phyloP scores from a whole-genome alignment of 1,140 invertebrate genomes.

The Penaeus chinensis region DNA sequence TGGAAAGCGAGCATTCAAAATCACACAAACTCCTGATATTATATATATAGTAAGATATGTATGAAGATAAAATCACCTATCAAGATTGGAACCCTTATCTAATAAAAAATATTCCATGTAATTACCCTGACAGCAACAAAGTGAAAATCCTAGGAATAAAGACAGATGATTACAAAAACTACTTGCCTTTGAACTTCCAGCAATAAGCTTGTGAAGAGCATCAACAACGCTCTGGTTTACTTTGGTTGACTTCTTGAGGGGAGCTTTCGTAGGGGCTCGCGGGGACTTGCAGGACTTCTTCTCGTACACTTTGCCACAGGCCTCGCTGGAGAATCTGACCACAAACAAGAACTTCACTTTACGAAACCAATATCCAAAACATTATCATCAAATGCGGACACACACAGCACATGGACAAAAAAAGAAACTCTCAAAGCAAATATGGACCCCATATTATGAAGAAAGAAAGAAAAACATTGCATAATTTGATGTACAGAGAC shows the following conservation, averaged over 20 bases:
- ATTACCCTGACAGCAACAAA: neutral
- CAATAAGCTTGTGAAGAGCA: slow-evolving; percentile 41
- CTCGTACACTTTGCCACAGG: neutral
- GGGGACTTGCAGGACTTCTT: neutral
- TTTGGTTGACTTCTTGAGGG: slow-evolving; percentile 27
- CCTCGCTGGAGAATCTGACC: neutral
- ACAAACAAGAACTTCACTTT: neutral
- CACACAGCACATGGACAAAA: too few relatives aligned
- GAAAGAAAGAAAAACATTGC: neutral
- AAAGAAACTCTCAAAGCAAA: too few relatives aligned
- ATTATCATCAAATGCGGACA: too few relatives aligned
- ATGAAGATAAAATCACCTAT: too few relatives aligned
- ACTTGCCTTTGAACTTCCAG: slow-evolving; percentile 44
- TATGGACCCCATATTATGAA: neutral
- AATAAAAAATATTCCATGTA: too few relatives aligned
- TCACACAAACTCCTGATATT: too few relatives aligned
- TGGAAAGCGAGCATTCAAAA: neutral
- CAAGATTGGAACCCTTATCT: too few relatives aligned
- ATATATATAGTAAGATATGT: too few relatives aligned
- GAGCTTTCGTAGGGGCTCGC: neutral
- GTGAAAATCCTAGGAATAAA: neutral
- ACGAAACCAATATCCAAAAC: neutral
- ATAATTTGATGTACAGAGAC: neutral
- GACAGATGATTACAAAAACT: neutral
- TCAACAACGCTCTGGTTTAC: slow-evolving; percentile 37